phyloP scores from a whole-genome alignment of 2,888 invertebrate species.

The Conchocele bisecta region DNA sequence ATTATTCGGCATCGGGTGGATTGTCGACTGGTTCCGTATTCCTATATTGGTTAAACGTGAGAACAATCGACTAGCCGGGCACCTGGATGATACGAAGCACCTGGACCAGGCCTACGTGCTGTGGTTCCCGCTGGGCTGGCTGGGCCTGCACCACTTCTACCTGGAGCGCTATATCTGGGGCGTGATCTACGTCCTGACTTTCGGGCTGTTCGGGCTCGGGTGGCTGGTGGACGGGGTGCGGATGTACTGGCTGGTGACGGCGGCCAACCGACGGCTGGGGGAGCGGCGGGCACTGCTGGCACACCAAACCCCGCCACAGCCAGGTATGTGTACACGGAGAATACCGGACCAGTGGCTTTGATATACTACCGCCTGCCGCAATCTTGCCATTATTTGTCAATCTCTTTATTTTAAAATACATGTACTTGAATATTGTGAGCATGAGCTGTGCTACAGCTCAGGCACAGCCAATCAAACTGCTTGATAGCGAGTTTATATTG shows the following conservation, averaged over 20 bases:
- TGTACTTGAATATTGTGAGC: too few relatives aligned
- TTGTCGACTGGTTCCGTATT: conserved; percentile 71
- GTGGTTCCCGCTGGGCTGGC: conserved; percentile 62
- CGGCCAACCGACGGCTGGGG: conserved; percentile 44
- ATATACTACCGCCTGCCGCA: too few relatives aligned
- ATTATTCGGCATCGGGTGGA: conserved; percentile 66
- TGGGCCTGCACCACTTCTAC: conserved; percentile 53
- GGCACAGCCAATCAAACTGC: too few relatives aligned
- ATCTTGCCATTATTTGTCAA: too few relatives aligned
- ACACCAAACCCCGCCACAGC: too few relatives aligned
- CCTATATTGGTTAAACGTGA: conserved; percentile 62
- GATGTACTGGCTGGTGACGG: conserved; percentile 62
- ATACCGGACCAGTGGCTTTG: too few relatives aligned
- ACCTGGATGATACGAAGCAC: conserved; percentile 37
- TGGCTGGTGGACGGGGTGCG: conserved; percentile 67
- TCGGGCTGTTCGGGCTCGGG: conserved; percentile 68
- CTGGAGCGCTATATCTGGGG: conserved; percentile 66
- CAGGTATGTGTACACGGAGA: too few relatives aligned
- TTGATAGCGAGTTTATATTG: too few relatives aligned
- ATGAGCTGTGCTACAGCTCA: too few relatives aligned
- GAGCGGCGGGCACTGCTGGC: conserved; percentile 8
- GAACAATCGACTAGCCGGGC: conserved; percentile 43
- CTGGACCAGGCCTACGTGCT: conserved; percentile 67
- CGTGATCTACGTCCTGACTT: conserved; percentile 64
- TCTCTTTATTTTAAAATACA: too few relatives aligned